Evolutionary conservation across 1,140 invertebrate genomes (phyloP).

Genomic region (Hylaeus anthracinus): DNA sequence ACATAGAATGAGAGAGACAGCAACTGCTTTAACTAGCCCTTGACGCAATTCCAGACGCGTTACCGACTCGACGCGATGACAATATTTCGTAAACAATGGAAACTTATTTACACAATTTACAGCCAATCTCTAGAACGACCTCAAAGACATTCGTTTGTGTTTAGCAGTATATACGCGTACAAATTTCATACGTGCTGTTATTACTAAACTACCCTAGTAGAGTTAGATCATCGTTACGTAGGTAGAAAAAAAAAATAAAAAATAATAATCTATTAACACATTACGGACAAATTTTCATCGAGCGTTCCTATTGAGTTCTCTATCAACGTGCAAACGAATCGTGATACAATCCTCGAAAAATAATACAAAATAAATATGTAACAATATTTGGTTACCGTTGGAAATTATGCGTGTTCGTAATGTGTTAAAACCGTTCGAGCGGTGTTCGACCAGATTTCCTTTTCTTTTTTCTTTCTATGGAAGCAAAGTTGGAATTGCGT

Average conservation of each 20-base stretch:
- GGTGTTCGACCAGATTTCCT: not conserved
- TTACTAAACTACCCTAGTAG: not conserved
- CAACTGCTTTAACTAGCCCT: slow-evolving; percentile 39
- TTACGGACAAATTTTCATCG: slow-evolving; percentile 16
- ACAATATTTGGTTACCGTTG: not conserved
- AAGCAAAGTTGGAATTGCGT: slow-evolving; percentile 57
- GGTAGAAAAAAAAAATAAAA: not conserved
- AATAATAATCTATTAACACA: slow-evolving; percentile 17
- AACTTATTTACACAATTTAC: slow-evolving; percentile 22
- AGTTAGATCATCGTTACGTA: not conserved
- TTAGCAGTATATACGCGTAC: not conserved
- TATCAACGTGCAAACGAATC: not conserved
- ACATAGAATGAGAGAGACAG: slow-evolving; percentile 55
- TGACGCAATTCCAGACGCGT: slow-evolving; percentile 59
- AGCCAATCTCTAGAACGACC: not conserved
- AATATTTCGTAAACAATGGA: not conserved
- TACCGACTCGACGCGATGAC: not conserved
- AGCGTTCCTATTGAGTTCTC: not conserved
- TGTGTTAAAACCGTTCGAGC: slow-evolving; percentile 14
- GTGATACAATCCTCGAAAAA: not conserved
- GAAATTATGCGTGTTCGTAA: slow-evolving; percentile 12
- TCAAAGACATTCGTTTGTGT: not conserved
- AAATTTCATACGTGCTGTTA: not conserved
- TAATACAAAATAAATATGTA: slow-evolving; percentile 31
- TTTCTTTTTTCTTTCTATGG: not conserved